These are phyloP conservation scores for Amiota communis DNA, from an alignment of 2,888 invertebrate species.

Conservation along the genomic window DNA sequence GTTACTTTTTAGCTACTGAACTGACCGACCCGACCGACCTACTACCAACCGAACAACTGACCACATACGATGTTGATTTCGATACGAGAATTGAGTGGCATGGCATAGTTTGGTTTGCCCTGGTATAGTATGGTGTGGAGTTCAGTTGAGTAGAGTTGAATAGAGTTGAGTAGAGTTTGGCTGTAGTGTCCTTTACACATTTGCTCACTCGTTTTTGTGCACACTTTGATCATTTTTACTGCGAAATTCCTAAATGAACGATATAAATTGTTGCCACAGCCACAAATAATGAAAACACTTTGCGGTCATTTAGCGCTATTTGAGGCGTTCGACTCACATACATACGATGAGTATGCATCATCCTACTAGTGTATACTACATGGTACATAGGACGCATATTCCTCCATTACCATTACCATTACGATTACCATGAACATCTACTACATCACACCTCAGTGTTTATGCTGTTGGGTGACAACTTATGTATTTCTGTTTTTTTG, in stretches of 20 bases:
- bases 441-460: slow-evolving; percentile 37
- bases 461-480: slow-evolving; percentile 27
- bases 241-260: slow-evolving; percentile 69
- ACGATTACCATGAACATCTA: not conserved
- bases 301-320: slow-evolving; percentile 49
- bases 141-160: not conserved
- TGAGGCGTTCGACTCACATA: slow-evolving; percentile 17
- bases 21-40: no score
- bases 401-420: not conserved
- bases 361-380: no score
- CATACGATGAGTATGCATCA: no score
- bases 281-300: slow-evolving; percentile 66
- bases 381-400: no score
- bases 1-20: no score
- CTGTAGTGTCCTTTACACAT: not conserved
- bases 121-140: not conserved
- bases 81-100: no score
- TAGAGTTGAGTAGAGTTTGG: not conserved
- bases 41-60: no score
- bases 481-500: not conserved
- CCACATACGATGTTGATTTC: no score
- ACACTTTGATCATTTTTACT: slow-evolving; percentile 10
- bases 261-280: slow-evolving; percentile 69
- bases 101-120: no score
- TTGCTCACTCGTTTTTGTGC: no score